phyloP scores from a whole-genome alignment of 2,888 invertebrate genomes.

The Diarsia dahlii region DNA sequence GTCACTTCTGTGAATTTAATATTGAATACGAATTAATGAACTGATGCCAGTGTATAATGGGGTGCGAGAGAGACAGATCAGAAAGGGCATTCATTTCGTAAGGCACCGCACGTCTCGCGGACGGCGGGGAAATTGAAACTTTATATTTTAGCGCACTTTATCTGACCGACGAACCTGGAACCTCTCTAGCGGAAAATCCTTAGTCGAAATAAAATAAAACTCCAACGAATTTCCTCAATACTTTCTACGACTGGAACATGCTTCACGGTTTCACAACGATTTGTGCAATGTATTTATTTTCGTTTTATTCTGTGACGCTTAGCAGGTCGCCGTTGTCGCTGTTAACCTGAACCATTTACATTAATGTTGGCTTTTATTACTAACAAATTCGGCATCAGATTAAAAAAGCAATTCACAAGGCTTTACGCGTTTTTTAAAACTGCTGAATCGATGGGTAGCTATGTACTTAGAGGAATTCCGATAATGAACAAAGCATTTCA shows the following conservation, averaged over 20 bases:
- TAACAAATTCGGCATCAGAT: conserved; percentile 52
- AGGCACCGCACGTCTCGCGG: conserved; percentile 82
- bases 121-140: conserved; percentile 87
- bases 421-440: conserved; percentile 48
- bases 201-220: conserved; percentile 85
- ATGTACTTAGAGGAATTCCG: conserved; percentile 23
- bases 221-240: conserved; percentile 78
- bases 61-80: conserved; percentile 73
- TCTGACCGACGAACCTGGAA: conserved; percentile 84
- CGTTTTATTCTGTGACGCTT: conserved; percentile 58
- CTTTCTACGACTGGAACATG: conserved; percentile 75
- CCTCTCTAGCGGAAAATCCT: conserved; percentile 82
- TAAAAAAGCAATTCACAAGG: conserved; percentile 50
- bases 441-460: conserved; percentile 16
- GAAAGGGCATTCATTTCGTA: conserved; percentile 76
- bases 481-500: conserved; percentile 47
- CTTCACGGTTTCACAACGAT: conserved; percentile 74
- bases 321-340: conserved; percentile 38
- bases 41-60: conserved; percentile 44
- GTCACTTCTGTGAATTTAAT: conserved; percentile 34
- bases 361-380: conserved; percentile 54
- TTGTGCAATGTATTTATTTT: conserved; percentile 73
- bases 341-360: conserved; percentile 47
- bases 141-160: conserved; percentile 89
- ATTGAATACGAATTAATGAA: conserved; percentile 58